Conservation (phyloP, 2,797 vertebrate species). For the Adrianichthys oophorus region DNA sequence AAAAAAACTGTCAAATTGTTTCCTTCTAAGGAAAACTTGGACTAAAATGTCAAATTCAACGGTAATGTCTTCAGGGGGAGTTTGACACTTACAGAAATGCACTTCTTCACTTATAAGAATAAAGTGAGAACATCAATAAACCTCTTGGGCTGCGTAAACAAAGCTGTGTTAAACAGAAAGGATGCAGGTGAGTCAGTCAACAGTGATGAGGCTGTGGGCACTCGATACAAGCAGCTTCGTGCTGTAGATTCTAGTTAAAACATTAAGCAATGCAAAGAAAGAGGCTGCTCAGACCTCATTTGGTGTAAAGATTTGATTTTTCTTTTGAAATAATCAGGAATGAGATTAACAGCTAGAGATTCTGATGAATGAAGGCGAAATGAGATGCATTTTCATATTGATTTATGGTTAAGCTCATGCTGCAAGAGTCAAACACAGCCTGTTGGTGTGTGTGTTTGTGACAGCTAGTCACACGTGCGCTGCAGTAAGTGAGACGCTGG, state of each 20-base stretch:
- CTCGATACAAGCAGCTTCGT: background rate
- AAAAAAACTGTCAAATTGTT: constrained; percentile 3
- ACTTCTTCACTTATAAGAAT: background rate
- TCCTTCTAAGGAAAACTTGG: background rate
- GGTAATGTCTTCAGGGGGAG: constrained; percentile 8
- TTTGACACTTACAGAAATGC: background rate
- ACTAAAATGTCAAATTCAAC: constrained; percentile 6
- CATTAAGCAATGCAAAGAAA: background rate
- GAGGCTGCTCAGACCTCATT: constrained; percentile 3
- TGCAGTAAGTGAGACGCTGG: constrained; percentile 40
- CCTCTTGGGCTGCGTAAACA: background rate
- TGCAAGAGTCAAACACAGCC: constrained; percentile 28
- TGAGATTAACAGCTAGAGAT: background rate
- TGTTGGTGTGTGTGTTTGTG: constrained; percentile 15
- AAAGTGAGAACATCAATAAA: constrained; percentile 6
- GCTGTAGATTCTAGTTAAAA: background rate
- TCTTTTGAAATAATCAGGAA: constrained; percentile 1
- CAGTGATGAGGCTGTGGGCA: background rate
- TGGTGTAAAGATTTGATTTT: background rate
- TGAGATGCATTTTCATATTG: constrained; percentile 22
- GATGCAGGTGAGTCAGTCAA: constrained; percentile 1
- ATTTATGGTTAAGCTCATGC: constrained; percentile 17
- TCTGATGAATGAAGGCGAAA: constrained; percentile 12
- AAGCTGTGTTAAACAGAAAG: background rate
- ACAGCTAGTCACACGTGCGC: constrained; percentile 43